Conservation (phyloP, 64 coral and sea anemone species). For the Stichodactyla helianthus region DNA sequence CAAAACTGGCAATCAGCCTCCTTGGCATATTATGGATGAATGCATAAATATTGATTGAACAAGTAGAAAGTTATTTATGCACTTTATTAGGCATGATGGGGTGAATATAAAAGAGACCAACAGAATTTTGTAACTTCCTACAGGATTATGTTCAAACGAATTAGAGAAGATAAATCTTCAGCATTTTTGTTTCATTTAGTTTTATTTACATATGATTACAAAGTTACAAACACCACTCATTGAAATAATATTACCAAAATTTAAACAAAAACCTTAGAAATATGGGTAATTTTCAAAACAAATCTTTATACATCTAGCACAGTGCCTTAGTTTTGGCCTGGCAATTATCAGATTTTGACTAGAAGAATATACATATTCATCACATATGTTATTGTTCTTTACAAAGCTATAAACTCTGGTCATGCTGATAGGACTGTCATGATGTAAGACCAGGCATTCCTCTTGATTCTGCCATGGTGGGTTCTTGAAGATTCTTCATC, state of each 20-base stretch:
- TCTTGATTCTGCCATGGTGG: slow-evolving; percentile 69
- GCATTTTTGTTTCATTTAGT: no score
- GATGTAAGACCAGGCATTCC: slow-evolving; percentile 71
- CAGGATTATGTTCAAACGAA: no score
- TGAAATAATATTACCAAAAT: background rate
- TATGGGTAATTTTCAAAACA: background rate
- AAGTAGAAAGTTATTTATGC: no score
- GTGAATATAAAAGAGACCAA: no score
- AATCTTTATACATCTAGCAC: background rate
- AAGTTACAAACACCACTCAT: background rate
- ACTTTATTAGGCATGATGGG: no score
- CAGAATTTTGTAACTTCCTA: no score
- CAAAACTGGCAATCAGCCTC: no score
- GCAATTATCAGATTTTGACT: background rate
- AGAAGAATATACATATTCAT: background rate
- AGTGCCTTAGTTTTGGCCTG: background rate
- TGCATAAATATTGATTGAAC: no score
- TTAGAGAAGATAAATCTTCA: no score
- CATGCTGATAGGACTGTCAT: background rate
- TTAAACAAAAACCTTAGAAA: background rate
- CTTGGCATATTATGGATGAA: no score
- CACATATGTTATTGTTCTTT: background rate
- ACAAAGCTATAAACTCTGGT: background rate
- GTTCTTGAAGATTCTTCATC: slow-evolving; percentile 97
- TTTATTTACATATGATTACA: background rate